Conservation (phyloP, 2,113 vertebrate genomes). For the Boulengeromyrus knoepffleri region DNA sequence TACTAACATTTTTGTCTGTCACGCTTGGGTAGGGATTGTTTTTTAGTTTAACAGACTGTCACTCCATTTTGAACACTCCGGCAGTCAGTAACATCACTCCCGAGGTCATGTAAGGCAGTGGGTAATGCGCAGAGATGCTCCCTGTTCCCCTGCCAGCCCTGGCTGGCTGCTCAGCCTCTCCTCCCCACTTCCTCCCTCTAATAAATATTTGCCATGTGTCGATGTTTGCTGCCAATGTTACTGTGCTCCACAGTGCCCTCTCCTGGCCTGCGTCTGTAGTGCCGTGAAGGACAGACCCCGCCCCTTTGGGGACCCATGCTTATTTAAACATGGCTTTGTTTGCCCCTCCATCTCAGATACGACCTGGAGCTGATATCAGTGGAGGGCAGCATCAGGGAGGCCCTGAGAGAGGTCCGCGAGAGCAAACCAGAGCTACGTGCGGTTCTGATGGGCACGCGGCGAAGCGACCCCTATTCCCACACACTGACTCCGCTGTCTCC, state of each 20-base stretch:
- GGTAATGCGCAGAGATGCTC: neutral
- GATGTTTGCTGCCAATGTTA: neutral
- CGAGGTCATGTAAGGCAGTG: neutral
- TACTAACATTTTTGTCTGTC: neutral
- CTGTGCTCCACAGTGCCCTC: neutral
- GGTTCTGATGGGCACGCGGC: slow-evolving; percentile 87
- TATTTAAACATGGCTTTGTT: neutral
- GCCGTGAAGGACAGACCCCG: neutral
- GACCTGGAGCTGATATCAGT: slow-evolving; percentile 67
- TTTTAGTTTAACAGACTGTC: neutral
- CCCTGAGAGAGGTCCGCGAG: slow-evolving; percentile 63
- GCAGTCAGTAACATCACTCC: neutral
- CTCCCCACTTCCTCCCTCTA: neutral
- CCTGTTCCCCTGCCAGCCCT: neutral
- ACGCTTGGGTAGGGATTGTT: neutral
- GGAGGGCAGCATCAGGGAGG: slow-evolving; percentile 79
- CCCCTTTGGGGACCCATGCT: neutral
- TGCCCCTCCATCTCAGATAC: slow-evolving; percentile 57
- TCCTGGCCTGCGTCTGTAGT: neutral
- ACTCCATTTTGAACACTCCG: neutral
- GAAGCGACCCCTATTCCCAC: slow-evolving; percentile 80
- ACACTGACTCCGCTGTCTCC: slow-evolving; percentile 68
- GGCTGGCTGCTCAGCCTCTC: neutral
- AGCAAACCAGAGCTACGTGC: slow-evolving; percentile 71
- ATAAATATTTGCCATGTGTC: neutral